Conservation (phyloP, 2,113 vertebrate species). For the Apistogramma diplotaenia region DNA sequence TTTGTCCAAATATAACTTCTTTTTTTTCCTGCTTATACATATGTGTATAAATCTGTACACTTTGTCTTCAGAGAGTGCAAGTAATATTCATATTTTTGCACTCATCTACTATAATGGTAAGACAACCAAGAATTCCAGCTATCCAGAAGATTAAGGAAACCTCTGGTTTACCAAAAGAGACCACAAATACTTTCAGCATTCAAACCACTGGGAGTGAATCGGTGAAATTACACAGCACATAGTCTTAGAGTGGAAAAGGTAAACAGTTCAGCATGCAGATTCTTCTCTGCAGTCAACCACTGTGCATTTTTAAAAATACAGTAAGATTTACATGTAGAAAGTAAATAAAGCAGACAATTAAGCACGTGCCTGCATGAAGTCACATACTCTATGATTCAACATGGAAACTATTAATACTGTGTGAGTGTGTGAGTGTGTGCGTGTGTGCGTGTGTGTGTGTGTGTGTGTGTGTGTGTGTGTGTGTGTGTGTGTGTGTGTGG, state of each 20-base stretch:
- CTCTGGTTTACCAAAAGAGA: constrained; percentile 14
- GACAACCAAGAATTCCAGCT: neutral
- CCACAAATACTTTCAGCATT: constrained; percentile 34
- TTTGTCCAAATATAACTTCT: neutral
- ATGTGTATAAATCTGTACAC: neutral
- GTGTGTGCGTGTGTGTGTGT: neutral
- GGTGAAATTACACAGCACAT: constrained; percentile 28
- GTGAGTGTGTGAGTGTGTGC: neutral
- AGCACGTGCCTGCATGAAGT: neutral
- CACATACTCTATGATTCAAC: neutral
- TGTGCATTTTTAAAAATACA: constrained; percentile 7
- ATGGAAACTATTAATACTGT: constrained; percentile 4
- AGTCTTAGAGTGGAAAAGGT: neutral
- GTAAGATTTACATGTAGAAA: neutral
- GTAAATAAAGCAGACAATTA: neutral
- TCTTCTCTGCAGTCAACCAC: constrained; percentile 11
- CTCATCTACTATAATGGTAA: neutral
- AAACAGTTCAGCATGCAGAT: neutral
- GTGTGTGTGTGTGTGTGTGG: neutral
- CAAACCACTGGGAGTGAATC: constrained; percentile 33
- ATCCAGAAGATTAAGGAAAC: constrained; percentile 4
- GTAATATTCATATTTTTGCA: neutral
- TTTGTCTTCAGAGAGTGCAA: neutral
- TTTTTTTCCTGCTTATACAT: neutral
- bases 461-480: neutral